phyloP scores from a whole-genome alignment of 1,140 invertebrate genomes.

The Drosophila kikkawai region DNA sequence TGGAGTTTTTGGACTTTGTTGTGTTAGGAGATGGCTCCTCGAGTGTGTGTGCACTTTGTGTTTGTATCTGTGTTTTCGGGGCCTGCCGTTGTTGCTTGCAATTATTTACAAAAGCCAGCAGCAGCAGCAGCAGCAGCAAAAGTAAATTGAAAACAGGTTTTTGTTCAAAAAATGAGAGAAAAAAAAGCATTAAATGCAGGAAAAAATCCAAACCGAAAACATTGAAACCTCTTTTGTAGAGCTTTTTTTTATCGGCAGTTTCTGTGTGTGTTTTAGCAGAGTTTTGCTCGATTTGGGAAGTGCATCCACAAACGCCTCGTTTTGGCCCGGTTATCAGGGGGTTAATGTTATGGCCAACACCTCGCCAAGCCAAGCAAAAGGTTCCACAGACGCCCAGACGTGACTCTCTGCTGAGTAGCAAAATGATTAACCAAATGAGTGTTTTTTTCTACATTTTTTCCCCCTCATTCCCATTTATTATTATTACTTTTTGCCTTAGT shows the following conservation, averaged over 20 bases:
- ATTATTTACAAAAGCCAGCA: conserved; percentile 78
- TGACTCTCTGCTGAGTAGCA: conserved; percentile 47
- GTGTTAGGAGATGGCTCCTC: conserved; percentile 32
- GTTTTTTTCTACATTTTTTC: conserved; percentile 15
- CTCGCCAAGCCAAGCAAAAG: conserved; percentile 1
- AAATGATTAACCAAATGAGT: conserved; percentile 56
- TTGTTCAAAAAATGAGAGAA: conserved; percentile 62
- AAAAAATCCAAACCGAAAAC: conserved; percentile 53
- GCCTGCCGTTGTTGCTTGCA: conserved; percentile 67
- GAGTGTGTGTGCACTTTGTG: conserved; percentile 18
- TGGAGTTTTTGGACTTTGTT: conserved; percentile 55
- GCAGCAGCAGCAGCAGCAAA: conserved; percentile 59
- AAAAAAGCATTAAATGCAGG: conserved; percentile 22
- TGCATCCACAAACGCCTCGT: conserved; percentile 33
- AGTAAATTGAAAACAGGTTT: conserved; percentile 80
- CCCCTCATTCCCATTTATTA: conserved; percentile 2
- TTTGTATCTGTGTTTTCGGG: conserved; percentile 57
- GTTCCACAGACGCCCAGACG: conserved; percentile 46
- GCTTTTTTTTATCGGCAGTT: conserved; percentile 63
- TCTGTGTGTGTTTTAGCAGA: conserved; percentile 16
- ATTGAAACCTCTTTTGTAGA: conserved; percentile 82
- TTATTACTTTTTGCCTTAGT: conserved; percentile 16
- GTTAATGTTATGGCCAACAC: conserved; percentile 39
- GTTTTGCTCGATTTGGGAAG: conserved; percentile 36
- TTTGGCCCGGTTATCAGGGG: conserved; percentile 35